These are phyloP conservation scores for Sphaerophoria taeniata DNA, from an alignment of 2,888 invertebrate species.

Conservation along the genomic window DNA sequence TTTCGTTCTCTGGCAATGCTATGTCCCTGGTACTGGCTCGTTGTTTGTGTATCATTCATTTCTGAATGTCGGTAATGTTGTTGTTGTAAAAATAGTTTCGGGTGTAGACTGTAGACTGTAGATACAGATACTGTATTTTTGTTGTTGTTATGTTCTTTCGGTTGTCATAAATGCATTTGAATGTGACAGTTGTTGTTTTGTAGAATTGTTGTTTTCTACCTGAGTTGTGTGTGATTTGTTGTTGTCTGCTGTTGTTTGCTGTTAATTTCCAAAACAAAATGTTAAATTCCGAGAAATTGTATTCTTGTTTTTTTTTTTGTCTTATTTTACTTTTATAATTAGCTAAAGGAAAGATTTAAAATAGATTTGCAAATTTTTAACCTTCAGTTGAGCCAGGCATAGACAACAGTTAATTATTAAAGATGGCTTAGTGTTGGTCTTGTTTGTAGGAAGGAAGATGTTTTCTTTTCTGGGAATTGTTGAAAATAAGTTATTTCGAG, in stretches of 20 bases:
- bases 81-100: constrained; percentile 18
- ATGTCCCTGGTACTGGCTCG: constrained; percentile 13
- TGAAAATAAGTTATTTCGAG: constrained; percentile 41
- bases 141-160: no score
- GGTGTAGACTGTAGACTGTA: no score
- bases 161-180: constrained; percentile 73
- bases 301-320: neutral
- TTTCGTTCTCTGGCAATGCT: no score
- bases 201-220: constrained; percentile 62
- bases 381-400: constrained; percentile 41
- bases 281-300: constrained; percentile 56
- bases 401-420: no score
- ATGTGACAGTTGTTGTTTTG: constrained; percentile 59
- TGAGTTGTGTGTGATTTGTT: constrained; percentile 32
- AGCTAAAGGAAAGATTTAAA: constrained; percentile 40
- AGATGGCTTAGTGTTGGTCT: neutral
- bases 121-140: constrained; percentile 31
- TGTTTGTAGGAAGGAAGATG: constrained; percentile 2
- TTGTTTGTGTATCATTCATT: constrained; percentile 6
- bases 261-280: constrained; percentile 45
- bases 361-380: constrained; percentile 60
- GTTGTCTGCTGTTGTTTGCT: constrained; percentile 22
- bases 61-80: neutral
- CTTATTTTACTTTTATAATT: constrained; percentile 71
- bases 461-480: constrained; percentile 41